A percentile compares a stretch with the other conserved stretches of the same genome.
Evolutionary conservation across 35 echinoderm and acorn worm species (phyloP).

Genomic region (Heliocidaris tuberculata): DNA sequence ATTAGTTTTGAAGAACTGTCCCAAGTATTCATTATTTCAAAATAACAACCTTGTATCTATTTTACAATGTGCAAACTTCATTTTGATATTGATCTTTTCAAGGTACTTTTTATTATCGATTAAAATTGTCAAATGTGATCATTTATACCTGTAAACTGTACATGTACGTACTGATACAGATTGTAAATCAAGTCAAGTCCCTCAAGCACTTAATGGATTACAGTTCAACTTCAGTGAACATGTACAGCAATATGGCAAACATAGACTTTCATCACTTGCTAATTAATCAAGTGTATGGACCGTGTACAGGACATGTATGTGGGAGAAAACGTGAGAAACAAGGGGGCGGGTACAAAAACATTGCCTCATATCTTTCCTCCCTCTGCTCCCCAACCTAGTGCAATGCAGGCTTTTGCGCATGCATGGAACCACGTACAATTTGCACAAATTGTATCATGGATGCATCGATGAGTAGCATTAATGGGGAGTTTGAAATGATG

Average conservation of each 20-base stretch:
- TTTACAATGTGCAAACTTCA: too few relatives aligned
- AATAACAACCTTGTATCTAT: too few relatives aligned
- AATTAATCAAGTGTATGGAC: neutral
- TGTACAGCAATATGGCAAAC: neutral
- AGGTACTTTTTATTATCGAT: too few relatives aligned
- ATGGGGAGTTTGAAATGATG: neutral
- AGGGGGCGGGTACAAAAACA: neutral
- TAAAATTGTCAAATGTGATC: too few relatives aligned
- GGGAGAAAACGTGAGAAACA: neutral
- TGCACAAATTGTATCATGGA: neutral
- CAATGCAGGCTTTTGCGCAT: neutral
- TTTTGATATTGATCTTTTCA: too few relatives aligned
- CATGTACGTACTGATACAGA: too few relatives aligned
- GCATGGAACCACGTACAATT: neutral
- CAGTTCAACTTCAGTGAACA: neutral
- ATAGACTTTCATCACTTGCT: neutral
- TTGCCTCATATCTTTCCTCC: neutral
- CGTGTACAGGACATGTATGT: neutral
- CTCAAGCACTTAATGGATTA: too few relatives aligned
- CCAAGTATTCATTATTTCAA: too few relatives aligned
- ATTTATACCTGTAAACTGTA: too few relatives aligned
- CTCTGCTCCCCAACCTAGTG: neutral
- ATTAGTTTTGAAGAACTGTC: too few relatives aligned
- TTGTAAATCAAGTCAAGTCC: neutral
- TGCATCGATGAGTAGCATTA: neutral